phyloP scores from a whole-genome alignment of 1,140 invertebrate genomes.

The Rhyzopertha dominica region DNA sequence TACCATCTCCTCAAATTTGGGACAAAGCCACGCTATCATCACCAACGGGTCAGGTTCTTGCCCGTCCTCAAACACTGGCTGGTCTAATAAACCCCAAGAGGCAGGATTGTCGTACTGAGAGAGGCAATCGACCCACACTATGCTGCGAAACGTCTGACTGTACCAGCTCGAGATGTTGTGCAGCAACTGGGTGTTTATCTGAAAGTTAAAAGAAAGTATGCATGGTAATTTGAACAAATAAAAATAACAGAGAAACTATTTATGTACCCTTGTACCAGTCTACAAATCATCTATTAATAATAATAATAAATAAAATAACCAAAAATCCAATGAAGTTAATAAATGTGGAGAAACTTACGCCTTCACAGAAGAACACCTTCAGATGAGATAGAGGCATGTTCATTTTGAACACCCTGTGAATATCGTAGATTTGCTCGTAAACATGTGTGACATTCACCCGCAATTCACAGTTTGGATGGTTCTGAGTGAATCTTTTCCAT shows the following conservation, averaged over 20 bases:
- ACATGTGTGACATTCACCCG: slow-evolving; percentile 70
- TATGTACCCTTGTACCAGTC: too few species aligned
- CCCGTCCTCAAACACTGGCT: slow-evolving; percentile 43
- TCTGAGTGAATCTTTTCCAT: slow-evolving; percentile 56
- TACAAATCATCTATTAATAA: too few species aligned
- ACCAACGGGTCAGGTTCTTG: slow-evolving; percentile 64
- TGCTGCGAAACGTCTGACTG: slow-evolving; percentile 55
- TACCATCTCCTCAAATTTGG: slow-evolving; percentile 60
- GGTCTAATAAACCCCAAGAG: slow-evolving; percentile 30
- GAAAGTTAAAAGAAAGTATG: slow-evolving; percentile 20
- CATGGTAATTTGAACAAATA: too few species aligned
- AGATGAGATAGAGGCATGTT: slow-evolving; percentile 71
- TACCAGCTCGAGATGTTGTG: slow-evolving; percentile 58
- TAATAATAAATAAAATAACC: too few species aligned
- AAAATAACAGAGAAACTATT: too few species aligned
- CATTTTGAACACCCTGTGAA: slow-evolving; percentile 60
- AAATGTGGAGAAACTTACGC: slow-evolving; percentile 46
- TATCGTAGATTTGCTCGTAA: slow-evolving; percentile 57
- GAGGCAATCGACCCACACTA: slow-evolving; percentile 67
- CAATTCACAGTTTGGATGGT: slow-evolving; percentile 57
- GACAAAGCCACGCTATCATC: slow-evolving; percentile 71
- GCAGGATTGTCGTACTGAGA: too few species aligned
- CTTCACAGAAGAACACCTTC: slow-evolving; percentile 69
- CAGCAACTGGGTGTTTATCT: slow-evolving; percentile 53
- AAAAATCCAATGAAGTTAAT: too few species aligned